Base-by-base conservation (phyloP, 1,140 invertebrate genomes). In the Popillia japonica region DNA sequence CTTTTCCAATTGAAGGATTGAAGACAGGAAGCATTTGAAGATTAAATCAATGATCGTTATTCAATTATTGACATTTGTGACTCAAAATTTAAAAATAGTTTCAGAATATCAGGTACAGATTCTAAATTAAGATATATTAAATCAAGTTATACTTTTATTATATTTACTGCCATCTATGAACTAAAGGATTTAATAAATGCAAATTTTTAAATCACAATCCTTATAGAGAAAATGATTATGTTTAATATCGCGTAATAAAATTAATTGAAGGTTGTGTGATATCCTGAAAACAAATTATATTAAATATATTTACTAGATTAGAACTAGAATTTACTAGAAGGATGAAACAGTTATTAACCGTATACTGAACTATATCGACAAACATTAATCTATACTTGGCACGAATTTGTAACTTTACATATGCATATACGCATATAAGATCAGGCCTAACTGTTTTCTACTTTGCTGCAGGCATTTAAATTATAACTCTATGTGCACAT, bases 401-500 rank as follows among this genome's bases (percentile, higher is more conserved):
- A 34, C 27, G 27, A 34, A 34, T 34, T 34, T 34, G 4, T 34
- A 34, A 34, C 27, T 34, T 34, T 34, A 34, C 27, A 34, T 34
- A 34, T 34, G n/a, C 27, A 34, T 34, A 34, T 34, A 34, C 4
- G 27, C 27, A 34, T 4, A 34, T 34, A 34, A 34, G 27, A 34
- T 34, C 27, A 34, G 27, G 14, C 11, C 3, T 55, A 55, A 55
- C 48, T 55, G 48, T 55, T 55, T 55, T 17, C 17, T 17, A 55
- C 27, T 55, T 55, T 55, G 48, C 48, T 7, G n/a, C n/a, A 55
- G 14, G 48, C 48, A 55, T 55, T 55, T 55, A 55, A 55, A 55
- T 55, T 55, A 55, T 34, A 34, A 34, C 27, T 34, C 27, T 34
- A 34, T 34, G 27, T 34, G 27, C 27, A 34, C 27, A 34, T 34